These are phyloP conservation scores for Phrynocephalus vlangalii DNA, from an alignment of 2,797 vertebrate genomes.

Conservation along the genomic window DNA sequence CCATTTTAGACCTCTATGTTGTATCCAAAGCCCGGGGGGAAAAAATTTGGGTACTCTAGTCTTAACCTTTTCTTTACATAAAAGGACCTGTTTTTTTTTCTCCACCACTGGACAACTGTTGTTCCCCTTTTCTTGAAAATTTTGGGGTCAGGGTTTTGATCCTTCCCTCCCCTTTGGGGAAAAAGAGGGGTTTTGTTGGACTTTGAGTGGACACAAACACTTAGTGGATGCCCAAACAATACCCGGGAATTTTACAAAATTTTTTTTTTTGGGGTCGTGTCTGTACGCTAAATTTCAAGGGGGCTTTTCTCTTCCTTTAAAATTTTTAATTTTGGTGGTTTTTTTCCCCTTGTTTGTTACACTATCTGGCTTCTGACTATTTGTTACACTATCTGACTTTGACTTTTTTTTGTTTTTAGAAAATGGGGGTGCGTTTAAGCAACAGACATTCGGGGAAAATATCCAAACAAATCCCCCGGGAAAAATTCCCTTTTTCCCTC, in stretches of 20 bases:
- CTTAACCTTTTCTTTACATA: neutral
- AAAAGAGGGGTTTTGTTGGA: neutral
- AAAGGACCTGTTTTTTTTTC: neutral
- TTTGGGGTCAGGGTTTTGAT: neutral
- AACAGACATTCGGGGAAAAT: slow-evolving; percentile 81
- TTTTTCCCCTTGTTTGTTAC: neutral
- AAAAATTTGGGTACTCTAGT: no score
- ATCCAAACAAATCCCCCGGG: slow-evolving; percentile 89
- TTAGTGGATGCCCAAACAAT: neutral
- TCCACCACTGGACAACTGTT: neutral
- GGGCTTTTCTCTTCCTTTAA: neutral
- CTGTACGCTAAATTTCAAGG: neutral
- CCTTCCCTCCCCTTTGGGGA: neutral
- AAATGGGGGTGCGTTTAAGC: slow-evolving; percentile 83
- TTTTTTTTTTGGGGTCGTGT: neutral
- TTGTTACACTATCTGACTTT: neutral
- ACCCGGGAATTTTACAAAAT: neutral
- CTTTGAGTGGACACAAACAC: neutral
- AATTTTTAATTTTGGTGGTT: no score
- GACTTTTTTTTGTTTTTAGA: slow-evolving; percentile 66
- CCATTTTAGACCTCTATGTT: neutral
- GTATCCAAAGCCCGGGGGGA: no score
- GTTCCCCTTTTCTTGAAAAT: neutral
- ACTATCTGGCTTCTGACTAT: no score
- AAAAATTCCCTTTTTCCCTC: slow-evolving; percentile 53